These are phyloP conservation scores for Actenoides lindsayi DNA, from an alignment of 2,113 vertebrate species.

Conservation along the genomic window DNA sequence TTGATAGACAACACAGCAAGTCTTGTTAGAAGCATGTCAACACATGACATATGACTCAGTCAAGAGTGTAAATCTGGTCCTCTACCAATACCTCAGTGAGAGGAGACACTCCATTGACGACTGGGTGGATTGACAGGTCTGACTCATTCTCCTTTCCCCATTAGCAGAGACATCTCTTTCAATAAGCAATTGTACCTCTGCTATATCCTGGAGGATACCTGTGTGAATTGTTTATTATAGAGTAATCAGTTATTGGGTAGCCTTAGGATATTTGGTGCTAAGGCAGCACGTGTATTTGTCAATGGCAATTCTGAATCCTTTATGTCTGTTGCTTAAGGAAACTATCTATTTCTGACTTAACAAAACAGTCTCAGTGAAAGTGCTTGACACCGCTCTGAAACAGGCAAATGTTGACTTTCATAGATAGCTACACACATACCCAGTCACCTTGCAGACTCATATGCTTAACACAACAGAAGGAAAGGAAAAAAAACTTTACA, in stretches of 20 bases:
- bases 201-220: neutral
- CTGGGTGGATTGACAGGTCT: neutral
- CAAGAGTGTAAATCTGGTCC: neutral
- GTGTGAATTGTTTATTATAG: neutral
- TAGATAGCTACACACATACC: neutral
- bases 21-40: neutral
- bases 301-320: neutral
- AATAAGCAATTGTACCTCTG: neutral
- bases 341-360: neutral
- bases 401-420: too few relatives aligned
- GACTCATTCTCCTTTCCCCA: neutral
- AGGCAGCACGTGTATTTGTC: neutral
- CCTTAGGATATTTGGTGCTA: neutral
- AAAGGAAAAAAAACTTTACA: neutral
- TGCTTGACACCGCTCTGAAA: too few relatives aligned
- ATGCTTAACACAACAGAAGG: neutral
- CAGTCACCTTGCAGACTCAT: neutral
- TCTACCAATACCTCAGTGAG: neutral
- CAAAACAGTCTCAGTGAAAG: neutral
- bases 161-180: neutral
- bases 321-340: neutral
- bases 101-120: neutral
- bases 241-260: neutral
- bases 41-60: neutral
- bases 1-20: neutral